Evolutionary conservation across 2,888 invertebrate species (phyloP).

Genomic region (Cephonodes hylas): DNA sequence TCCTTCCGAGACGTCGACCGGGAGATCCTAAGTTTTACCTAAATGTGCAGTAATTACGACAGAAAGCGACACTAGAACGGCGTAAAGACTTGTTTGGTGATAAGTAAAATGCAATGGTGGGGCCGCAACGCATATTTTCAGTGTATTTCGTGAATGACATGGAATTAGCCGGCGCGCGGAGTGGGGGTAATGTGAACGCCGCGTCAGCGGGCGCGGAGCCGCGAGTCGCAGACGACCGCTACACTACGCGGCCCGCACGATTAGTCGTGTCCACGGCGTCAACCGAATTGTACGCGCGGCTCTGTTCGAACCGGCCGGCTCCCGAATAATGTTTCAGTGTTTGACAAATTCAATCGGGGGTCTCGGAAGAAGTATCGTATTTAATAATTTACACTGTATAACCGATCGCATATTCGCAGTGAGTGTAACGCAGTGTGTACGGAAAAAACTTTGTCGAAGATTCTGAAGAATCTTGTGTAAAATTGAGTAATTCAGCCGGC

Average conservation of each 20-base stretch:
- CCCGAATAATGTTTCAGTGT: slow-evolving; percentile 81
- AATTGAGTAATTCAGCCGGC: slow-evolving; percentile 78
- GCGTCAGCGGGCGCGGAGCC: slow-evolving; percentile 45
- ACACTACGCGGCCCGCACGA: slow-evolving; percentile 38
- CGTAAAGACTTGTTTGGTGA: slow-evolving; percentile 10
- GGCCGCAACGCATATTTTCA: slow-evolving; percentile 59
- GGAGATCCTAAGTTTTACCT: slow-evolving; percentile 22
- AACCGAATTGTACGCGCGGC: slow-evolving; percentile 76
- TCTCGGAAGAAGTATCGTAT: slow-evolving; percentile 78
- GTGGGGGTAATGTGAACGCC: slow-evolving; percentile 35
- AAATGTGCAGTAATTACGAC: slow-evolving; percentile 17
- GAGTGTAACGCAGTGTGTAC: slow-evolving; percentile 81
- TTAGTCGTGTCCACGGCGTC: slow-evolving; percentile 77
- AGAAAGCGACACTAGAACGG: neutral
- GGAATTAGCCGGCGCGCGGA: slow-evolving; percentile 46
- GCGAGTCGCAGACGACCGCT: slow-evolving; percentile 47
- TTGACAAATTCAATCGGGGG: slow-evolving; percentile 80
- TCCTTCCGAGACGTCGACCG: slow-evolving; percentile 47
- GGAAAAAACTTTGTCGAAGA: slow-evolving; percentile 82
- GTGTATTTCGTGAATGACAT: slow-evolving; percentile 71
- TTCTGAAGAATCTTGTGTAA: slow-evolving; percentile 81
- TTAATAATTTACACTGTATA: slow-evolving; percentile 78
- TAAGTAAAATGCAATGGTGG: slow-evolving; percentile 28
- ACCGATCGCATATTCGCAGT: slow-evolving; percentile 80
- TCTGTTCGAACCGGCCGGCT: slow-evolving; percentile 76